These are phyloP conservation scores for Neolamprologus tretocephalus DNA, from an alignment of 2,113 vertebrate species.

Conservation along the genomic window DNA sequence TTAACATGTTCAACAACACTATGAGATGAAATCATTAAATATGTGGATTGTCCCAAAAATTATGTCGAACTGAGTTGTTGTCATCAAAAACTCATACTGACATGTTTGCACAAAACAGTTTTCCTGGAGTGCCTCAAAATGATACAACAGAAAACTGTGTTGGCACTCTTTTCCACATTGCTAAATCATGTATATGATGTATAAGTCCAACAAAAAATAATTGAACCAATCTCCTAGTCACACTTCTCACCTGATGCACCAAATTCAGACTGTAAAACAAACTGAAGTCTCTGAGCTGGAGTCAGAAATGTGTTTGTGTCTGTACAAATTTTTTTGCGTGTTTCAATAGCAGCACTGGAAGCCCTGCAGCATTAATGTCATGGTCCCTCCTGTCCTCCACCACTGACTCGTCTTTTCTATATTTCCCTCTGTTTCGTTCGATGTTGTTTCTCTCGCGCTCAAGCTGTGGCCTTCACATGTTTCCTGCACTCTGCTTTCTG, in stretches of 20 bases:
- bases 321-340: too few species aligned
- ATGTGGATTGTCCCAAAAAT: background rate
- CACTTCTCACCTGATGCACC: background rate
- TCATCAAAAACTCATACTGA: background rate
- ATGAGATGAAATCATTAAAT: background rate
- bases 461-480: background rate
- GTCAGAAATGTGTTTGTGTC: background rate
- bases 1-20: background rate
- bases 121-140: background rate
- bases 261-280: background rate
- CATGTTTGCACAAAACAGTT: rapidly evolving
- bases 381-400: background rate
- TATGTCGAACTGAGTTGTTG: background rate
- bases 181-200: background rate
- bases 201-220: background rate
- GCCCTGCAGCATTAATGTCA: background rate
- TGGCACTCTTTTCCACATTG: background rate
- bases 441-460: background rate
- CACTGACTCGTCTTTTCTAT: background rate
- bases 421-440: background rate
- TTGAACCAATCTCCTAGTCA: background rate
- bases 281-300: background rate
- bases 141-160: background rate
- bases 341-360: background rate
- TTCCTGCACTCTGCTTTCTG: background rate